Evolutionary conservation across 2,797 vertebrate genomes (phyloP).

Genomic region (Buceros bicornis): DNA sequence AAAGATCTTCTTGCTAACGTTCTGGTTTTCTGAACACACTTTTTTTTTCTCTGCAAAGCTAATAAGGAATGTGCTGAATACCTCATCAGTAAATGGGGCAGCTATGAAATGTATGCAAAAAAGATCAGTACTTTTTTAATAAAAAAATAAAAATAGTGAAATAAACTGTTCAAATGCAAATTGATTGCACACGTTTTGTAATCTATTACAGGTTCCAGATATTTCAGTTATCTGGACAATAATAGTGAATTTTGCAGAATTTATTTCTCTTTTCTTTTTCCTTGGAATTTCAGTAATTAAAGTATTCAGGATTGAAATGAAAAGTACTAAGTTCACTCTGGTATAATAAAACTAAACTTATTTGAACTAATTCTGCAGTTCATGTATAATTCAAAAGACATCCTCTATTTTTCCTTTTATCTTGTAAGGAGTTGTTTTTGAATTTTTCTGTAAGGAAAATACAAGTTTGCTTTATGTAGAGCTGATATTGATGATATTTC

Average conservation of each 20-base stretch:
- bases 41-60: neutral
- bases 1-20: neutral
- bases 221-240: neutral
- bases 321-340: neutral
- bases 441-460: neutral
- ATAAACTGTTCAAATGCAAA: neutral
- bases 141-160: neutral
- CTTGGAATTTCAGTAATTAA: no score
- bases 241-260: neutral
- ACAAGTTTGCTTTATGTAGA: neutral
- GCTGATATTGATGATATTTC: neutral
- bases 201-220: neutral
- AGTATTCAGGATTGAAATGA: no score
- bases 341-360: neutral
- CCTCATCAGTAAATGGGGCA: neutral
- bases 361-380: neutral
- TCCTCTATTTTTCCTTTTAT: neutral
- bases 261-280: neutral
- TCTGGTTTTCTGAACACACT: neutral
- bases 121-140: neutral
- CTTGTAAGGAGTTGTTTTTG: neutral
- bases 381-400: neutral
- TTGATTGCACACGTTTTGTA: neutral
- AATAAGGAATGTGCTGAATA: neutral
- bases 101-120: neutral